A percentile compares a stretch with the other conserved stretches of the same genome.
These are phyloP conservation scores for Listronotus bonariensis DNA, from an alignment of 1,140 invertebrate species.

Conservation along the genomic window DNA sequence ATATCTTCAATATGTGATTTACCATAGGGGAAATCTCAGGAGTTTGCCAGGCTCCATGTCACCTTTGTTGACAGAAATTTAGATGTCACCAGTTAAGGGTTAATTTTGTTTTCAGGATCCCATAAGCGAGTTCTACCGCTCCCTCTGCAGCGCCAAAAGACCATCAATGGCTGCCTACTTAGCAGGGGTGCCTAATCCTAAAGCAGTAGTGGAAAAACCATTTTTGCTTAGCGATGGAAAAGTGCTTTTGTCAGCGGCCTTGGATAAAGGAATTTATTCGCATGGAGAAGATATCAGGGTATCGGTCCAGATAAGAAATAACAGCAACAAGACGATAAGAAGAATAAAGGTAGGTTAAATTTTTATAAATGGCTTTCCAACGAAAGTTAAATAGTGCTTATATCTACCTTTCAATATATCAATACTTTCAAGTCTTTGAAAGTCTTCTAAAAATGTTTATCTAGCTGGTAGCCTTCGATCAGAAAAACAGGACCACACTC, in stretches of 20 bases:
- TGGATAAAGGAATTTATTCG: slow-evolving; percentile 91
- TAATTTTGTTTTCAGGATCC: slow-evolving; percentile 29
- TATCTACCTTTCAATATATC: no score
- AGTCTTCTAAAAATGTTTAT: no score
- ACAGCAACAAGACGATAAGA: slow-evolving; percentile 92
- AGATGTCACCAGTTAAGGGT: no score
- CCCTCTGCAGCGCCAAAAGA: slow-evolving; percentile 47
- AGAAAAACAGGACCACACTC: no score
- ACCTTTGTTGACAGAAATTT: no score
- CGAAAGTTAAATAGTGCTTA: no score
- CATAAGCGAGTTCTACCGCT: slow-evolving; percentile 36
- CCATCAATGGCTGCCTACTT: slow-evolving; percentile 50
- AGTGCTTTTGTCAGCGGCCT: slow-evolving; percentile 80
- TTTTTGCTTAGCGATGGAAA: slow-evolving; percentile 69
- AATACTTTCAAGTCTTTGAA: no score
- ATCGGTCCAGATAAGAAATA: slow-evolving; percentile 87
- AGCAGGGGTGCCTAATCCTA: slow-evolving; percentile 46
- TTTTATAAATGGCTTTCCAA: no score
- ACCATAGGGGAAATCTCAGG: no score
- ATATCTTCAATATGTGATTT: no score
- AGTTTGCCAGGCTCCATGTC: no score
- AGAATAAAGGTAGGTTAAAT: slow-evolving; percentile 78
- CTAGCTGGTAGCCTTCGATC: no score
- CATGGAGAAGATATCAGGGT: slow-evolving; percentile 92
- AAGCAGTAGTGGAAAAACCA: slow-evolving; percentile 62